Evolutionary conservation across 2,113 vertebrate species (phyloP).

Genomic region (Solea solea): DNA sequence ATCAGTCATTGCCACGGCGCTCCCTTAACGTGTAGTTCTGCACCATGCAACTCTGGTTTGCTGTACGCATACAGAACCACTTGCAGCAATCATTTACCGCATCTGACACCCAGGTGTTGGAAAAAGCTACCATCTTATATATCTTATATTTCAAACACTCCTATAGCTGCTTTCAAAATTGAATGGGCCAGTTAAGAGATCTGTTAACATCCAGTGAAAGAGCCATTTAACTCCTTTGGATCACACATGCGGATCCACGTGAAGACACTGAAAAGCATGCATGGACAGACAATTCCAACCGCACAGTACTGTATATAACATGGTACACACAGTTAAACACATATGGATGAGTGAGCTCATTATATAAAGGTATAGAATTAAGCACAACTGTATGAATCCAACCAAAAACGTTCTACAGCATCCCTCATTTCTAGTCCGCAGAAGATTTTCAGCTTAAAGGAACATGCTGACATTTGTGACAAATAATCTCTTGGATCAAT

Average conservation of each 20-base stretch:
- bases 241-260: constrained; percentile 7
- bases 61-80: too few species aligned
- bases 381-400: constrained; percentile 3
- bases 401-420: constrained; percentile 10
- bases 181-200: not conserved
- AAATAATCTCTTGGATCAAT: not conserved
- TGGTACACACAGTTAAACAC: constrained; percentile 10
- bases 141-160: too few species aligned
- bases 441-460: not conserved
- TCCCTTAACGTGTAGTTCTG: too few species aligned
- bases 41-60: too few species aligned
- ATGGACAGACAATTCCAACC: not conserved
- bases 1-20: too few species aligned
- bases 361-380: not conserved
- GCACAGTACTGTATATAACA: not conserved
- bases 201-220: not conserved
- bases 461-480: not conserved
- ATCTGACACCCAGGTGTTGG: too few species aligned
- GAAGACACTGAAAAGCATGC: constrained; percentile 3
- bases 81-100: too few species aligned
- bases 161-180: not conserved
- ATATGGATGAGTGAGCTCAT: constrained; percentile 8
- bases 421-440: not conserved
- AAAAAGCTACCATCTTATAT: too few species aligned
- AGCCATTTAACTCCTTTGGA: not conserved